Evolutionary conservation across 2,888 invertebrate species (phyloP).

Genomic region (Drosophila nr. perissopoda): DNA sequence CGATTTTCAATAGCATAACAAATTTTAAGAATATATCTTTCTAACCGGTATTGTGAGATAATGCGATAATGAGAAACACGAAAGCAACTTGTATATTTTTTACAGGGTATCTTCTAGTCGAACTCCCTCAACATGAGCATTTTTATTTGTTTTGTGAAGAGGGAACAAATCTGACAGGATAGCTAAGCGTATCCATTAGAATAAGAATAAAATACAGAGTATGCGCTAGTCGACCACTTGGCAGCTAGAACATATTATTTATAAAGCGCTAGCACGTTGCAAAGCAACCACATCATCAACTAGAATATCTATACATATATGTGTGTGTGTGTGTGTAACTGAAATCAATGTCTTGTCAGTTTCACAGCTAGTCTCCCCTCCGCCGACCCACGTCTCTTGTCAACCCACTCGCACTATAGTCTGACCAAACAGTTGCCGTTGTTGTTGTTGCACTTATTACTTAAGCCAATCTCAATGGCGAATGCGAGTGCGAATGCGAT

Average conservation of each 20-base stretch:
- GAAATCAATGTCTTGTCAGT: slow-evolving; percentile 18
- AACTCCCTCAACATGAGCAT: not conserved
- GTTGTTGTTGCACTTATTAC: slow-evolving; percentile 6
- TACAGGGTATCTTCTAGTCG: not conserved
- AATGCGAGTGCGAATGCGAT: slow-evolving; percentile 6
- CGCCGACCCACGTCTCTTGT: not conserved
- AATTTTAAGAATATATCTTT: not conserved
- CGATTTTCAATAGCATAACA: not conserved
- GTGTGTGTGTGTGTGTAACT: not conserved
- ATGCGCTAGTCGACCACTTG: not conserved
- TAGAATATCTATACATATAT: not conserved
- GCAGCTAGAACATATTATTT: not conserved
- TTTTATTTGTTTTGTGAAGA: not conserved
- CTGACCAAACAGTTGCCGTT: slow-evolving; percentile 1
- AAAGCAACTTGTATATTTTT: not conserved
- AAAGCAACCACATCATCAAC: slow-evolving; percentile 1
- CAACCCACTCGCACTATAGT: not conserved
- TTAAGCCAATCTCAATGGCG: slow-evolving; percentile 10
- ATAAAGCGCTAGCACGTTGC: slow-evolving; percentile 26
- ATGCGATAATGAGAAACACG: not conserved
- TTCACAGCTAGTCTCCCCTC: not conserved
- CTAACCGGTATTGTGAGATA: not conserved
- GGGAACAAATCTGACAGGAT: not conserved
- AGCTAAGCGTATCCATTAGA: not conserved
- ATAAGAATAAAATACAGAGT: not conserved